phyloP scores from a whole-genome alignment of 2,888 invertebrate species.

The Clivina fossor region DNA sequence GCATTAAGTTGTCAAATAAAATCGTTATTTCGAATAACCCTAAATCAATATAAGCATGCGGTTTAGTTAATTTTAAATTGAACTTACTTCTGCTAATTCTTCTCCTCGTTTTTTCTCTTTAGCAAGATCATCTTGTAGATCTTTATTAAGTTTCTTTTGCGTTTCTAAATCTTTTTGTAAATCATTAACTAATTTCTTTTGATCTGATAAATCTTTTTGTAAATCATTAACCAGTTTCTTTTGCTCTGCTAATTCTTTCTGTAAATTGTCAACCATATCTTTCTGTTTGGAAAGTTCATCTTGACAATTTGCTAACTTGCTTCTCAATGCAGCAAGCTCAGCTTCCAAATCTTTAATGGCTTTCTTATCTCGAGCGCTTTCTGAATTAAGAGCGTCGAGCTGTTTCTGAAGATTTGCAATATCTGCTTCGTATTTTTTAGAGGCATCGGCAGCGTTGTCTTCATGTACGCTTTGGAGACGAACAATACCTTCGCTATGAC shows the following conservation, averaged over 20 bases:
- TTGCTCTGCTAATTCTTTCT: constrained; percentile 20
- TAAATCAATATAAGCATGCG: no score
- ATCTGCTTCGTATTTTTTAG: constrained; percentile 32
- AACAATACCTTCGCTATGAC: constrained; percentile 38
- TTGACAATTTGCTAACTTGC: constrained; percentile 3
- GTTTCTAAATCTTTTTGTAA: constrained; percentile 11
- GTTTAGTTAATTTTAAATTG: no score
- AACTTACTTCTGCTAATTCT: constrained; percentile 11
- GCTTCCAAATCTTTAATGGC: constrained; percentile 4
- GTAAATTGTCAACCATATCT: constrained; percentile 2
- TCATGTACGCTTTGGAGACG: constrained; percentile 23
- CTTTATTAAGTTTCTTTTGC: constrained; percentile 13
- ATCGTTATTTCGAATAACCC: no score
- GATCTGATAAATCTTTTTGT: constrained; percentile 27
- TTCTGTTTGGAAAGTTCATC: constrained; percentile 5
- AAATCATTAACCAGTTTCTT: constrained; percentile 22
- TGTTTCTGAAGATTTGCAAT: constrained; percentile 26
- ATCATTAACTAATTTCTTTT: constrained; percentile 1
- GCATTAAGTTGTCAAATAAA: no score
- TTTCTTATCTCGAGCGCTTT: not conserved
- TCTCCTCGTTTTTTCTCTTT: constrained; percentile 21
- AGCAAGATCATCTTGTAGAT: constrained; percentile 31
- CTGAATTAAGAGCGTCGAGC: constrained; percentile 10
- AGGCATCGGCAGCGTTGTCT: constrained; percentile 15
- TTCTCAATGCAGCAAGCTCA: not conserved